phyloP scores from a whole-genome alignment of 2,113 vertebrate genomes.

The Agapornis roseicollis region DNA sequence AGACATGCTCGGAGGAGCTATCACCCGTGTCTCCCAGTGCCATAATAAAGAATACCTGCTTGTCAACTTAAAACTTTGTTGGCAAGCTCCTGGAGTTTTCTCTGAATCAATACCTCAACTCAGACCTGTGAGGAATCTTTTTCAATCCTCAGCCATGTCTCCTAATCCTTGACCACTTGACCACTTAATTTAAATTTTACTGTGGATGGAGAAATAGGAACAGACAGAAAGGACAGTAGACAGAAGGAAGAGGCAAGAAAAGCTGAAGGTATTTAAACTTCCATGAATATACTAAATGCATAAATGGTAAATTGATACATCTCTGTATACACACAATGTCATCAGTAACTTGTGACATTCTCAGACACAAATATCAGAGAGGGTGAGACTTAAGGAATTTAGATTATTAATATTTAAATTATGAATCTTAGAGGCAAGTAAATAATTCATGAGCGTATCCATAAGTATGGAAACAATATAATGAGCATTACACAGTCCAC shows the following conservation, averaged over 20 bases:
- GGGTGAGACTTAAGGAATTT: background rate
- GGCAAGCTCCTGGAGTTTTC: too few species aligned
- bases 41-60: too few species aligned
- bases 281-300: background rate
- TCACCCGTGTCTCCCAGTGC: too few species aligned
- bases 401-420: background rate
- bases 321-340: background rate
- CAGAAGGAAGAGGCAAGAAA: background rate
- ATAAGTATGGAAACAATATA: background rate
- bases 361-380: background rate
- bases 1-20: too few species aligned
- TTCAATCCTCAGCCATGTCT: background rate
- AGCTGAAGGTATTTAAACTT: background rate
- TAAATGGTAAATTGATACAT: background rate
- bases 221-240: background rate
- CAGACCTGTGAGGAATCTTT: background rate
- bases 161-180: background rate
- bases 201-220: background rate
- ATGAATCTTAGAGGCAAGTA: background rate
- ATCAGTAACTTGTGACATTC: background rate
- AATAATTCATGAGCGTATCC: background rate
- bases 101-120: too few species aligned
- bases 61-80: too few species aligned
- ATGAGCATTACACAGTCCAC: fast-evolving
- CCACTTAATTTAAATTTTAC: fast-evolving